These are phyloP conservation scores for Drosophila picticornis DNA, from an alignment of 2,888 invertebrate genomes.

Conservation along the genomic window DNA sequence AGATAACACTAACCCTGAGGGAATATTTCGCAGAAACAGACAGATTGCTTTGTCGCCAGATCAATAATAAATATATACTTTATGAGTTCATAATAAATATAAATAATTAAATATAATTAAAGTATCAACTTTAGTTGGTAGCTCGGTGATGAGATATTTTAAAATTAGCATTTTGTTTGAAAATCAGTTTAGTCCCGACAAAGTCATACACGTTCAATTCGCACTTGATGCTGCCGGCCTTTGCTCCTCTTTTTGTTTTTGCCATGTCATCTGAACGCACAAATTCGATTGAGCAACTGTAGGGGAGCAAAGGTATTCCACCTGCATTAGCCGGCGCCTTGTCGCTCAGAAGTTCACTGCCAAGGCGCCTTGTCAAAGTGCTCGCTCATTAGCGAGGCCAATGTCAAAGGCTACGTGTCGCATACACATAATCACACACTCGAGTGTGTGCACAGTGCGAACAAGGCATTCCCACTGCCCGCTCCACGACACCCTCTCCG, in stretches of 20 bases:
- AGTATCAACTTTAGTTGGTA: neutral
- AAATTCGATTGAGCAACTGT: slow-evolving; percentile 7
- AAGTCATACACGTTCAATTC: neutral
- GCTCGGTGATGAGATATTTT: neutral
- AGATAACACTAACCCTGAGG: neutral
- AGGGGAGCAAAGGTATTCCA: slow-evolving; percentile 6
- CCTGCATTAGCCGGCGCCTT: slow-evolving; percentile 38
- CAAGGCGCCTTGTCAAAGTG: slow-evolving; percentile 68
- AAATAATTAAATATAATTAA: neutral
- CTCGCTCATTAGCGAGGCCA: slow-evolving; percentile 76
- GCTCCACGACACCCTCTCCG: neutral
- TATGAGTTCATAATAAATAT: neutral
- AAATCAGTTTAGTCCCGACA: neutral
- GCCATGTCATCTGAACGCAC: neutral
- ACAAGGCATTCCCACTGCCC: neutral
- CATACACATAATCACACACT: slow-evolving; percentile 20
- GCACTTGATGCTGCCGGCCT: neutral
- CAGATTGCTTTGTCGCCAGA: neutral
- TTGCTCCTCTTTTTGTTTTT: slow-evolving; percentile 23
- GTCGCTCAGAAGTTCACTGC: slow-evolving; percentile 62
- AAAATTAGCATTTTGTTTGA: neutral
- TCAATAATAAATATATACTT: neutral
- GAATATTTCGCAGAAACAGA: neutral
- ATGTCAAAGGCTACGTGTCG: slow-evolving; percentile 78
- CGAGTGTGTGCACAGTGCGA: neutral